Evolutionary conservation across 2,113 vertebrate species (phyloP), one percentile per base, ranked within the genome.

Genomic region (Melanotaenia duboulayi): DNA sequence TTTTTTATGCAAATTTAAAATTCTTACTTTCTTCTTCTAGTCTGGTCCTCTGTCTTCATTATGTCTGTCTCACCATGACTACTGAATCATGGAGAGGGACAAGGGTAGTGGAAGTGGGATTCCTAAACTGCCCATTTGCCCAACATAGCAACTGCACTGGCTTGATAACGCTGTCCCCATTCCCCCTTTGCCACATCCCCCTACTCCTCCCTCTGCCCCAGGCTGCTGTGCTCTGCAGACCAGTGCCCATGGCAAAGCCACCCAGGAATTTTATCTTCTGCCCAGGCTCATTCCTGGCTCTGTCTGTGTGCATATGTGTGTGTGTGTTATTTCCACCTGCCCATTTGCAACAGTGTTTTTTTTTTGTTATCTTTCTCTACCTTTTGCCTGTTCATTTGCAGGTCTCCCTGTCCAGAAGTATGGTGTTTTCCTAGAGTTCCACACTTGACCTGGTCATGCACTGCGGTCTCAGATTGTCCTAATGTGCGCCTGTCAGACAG

Each of bases 241-340:
- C 87, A 72, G 58, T 82, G 85, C 90, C 89, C 83, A 85, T 75
- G 73, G 87, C 85, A 87, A 88, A 92, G 87, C 92, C 93, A 93
- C 92, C 88, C 91, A 92, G 92, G 93, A 94, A 93, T 93, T 91
- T 94, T 94, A 94, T 94, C 94, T 93, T 76, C 89, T 81, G 74
- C 77, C 87, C 93, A 93, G 92, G 80, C 91, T 84, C 76, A 83
- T 78, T 84, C 78, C 82, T 87, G 81, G 76, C 76, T 66, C 82
- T 80, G 78, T 49, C 68, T 73, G 68, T 67, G 59, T 81, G 84
- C 62, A 60, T 80, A 57, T 59, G 65, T 50, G 52, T 25, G 19
- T 52, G 22, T 58, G 50, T 4, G 14, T 56, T 46, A 61, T 76
- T 44, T 55, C 55, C 56, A 81, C 81, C 74, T 80, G 48, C 55